Evolutionary conservation across 1,140 invertebrate genomes (phyloP), one percentile per base, ranked within the genome.

Genomic region (Eumeta japonica): DNA sequence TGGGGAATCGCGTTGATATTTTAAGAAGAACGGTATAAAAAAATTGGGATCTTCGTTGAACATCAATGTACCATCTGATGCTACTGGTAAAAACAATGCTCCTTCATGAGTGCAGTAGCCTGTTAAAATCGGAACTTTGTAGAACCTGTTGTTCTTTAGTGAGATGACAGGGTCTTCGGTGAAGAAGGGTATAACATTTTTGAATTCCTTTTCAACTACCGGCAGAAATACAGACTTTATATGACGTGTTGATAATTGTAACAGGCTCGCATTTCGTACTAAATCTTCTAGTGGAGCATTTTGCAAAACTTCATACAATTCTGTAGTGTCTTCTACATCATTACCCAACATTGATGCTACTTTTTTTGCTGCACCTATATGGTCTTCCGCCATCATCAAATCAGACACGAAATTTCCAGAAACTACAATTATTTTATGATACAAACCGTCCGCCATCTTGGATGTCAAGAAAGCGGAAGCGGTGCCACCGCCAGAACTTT

Each of bases 401-500:
- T 80, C 80, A 3, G 84, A 63, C n/a, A 66, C n/a, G 19, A 79
- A 77, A 3, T 76, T 80, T 2, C 85, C 86, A 49, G 83, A 84
- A 68, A 83, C 79, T 13, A 75, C 56, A 18, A 79, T 78, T 1
- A 76, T 47, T 48, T 75, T 73, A 7, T 57, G 49, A 30, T 66
- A 65, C n/a, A 80, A 43, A 0, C 85, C 86, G 55, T 65, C 72
- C 0, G 82, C 79, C 50, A 87, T 72, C 19, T 80, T 76, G 17
- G 83, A 85, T 2, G 83, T 66, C 76, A 88, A 79, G 48, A 84
- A 84, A 35, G 81, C 82, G 11, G 84, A 79, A 1, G 78, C 81
- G 35, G 81, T 81, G 3, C 74, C 83, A 0, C 83, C 83, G 2
- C 87, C 87, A 0, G 86, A 87, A 49, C 84, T 87, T 58, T 89